Percentiles rank a stretch among this genome's conserved stretches.
Evolutionary conservation across 2,888 invertebrate species (phyloP).

Genomic region (Clivina fossor): DNA sequence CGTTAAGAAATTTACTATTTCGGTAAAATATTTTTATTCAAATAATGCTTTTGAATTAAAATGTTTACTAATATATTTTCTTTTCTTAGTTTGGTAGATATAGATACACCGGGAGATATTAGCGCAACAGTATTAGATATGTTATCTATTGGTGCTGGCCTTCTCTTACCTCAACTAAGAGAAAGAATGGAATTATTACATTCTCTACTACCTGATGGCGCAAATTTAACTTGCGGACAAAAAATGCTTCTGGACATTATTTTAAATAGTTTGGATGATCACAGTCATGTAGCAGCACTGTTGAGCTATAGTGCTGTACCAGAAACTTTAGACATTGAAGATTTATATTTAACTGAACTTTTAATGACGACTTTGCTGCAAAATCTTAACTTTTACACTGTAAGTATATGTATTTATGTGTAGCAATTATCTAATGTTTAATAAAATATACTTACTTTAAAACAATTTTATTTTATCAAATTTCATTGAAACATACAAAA

Average conservation of each 20-base stretch:
- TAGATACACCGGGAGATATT: conserved; percentile 55
- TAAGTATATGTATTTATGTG: conserved; percentile 45
- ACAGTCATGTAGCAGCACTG: conserved; percentile 59
- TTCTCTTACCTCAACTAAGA: conserved; percentile 60
- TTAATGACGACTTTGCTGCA: conserved; percentile 60
- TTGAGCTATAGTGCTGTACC: conserved; percentile 54
- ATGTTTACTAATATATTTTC: conserved; percentile 8
- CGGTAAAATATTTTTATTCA: conserved; percentile 47
- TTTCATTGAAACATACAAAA: too few species aligned
- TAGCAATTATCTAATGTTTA: background rate
- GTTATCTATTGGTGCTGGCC: conserved; percentile 60
- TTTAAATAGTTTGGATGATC: conserved; percentile 62
- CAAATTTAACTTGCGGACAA: conserved; percentile 60
- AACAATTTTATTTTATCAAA: background rate
- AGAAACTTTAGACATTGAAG: conserved; percentile 45
- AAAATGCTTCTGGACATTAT: conserved; percentile 63
- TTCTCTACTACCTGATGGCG: conserved; percentile 57
- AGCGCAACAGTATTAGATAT: conserved; percentile 60
- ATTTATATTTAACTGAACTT: conserved; percentile 51
- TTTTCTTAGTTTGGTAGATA: conserved; percentile 51
- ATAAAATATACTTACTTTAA: background rate
- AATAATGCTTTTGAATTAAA: conserved; percentile 15
- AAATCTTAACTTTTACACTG: conserved; percentile 58
- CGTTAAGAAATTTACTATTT: conserved; percentile 59
- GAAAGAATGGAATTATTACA: conserved; percentile 62